Conservation (phyloP, 2,113 vertebrate species). For the Carassius auratus region DNA sequence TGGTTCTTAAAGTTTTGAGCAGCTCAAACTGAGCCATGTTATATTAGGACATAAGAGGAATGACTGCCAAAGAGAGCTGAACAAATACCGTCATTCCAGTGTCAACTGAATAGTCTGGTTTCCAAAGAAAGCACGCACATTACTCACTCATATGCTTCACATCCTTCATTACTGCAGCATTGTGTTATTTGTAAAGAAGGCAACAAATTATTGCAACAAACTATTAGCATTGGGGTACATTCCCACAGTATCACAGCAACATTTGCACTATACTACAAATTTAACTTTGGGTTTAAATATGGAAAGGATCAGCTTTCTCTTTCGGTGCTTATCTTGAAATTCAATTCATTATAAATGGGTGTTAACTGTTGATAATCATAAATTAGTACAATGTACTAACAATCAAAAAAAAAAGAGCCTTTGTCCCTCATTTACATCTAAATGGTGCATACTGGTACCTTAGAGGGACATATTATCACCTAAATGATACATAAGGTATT, state of each 20-base stretch:
- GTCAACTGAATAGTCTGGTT: not conserved
- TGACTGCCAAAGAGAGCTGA: not conserved
- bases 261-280: not conserved
- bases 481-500: too few species aligned
- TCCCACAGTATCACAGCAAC: not conserved
- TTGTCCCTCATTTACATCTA: too few species aligned
- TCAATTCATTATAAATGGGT: not conserved
- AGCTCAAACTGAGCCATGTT: not conserved
- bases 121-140: not conserved
- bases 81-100: slow-evolving; percentile 2
- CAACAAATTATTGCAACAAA: not conserved
- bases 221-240: not conserved
- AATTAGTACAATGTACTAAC: not conserved
- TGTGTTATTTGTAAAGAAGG: not conserved
- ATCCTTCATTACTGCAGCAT: not conserved
- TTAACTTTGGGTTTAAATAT: not conserved
- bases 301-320: not conserved
- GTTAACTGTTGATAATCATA: not conserved
- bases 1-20: not conserved
- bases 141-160: not conserved
- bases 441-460: too few species aligned
- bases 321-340: not conserved
- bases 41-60: slow-evolving; percentile 14
- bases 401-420: too few species aligned
- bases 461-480: too few species aligned